A percentile compares a stretch with the other conserved stretches of the same genome.
These are phyloP conservation scores for Atherix ibis DNA, from an alignment of 2,888 invertebrate species.

Conservation along the genomic window DNA sequence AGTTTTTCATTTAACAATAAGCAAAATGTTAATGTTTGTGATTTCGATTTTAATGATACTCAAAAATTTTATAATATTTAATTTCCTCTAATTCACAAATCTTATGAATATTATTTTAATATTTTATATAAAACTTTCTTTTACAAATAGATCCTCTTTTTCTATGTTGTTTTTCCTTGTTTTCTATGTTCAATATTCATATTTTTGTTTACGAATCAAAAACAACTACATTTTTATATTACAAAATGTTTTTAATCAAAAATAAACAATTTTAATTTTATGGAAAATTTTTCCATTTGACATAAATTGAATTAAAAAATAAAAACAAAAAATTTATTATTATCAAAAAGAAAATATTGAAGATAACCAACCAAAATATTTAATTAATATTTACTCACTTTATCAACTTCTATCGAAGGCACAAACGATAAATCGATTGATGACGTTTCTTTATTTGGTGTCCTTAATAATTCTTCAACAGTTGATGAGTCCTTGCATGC, in stretches of 20 bases:
- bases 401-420: conserved; percentile 24
- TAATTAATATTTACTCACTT: conserved; percentile 17
- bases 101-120: too few species aligned
- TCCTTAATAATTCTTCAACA: conserved; percentile 21
- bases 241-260: neutral
- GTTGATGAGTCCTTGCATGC: conserved; percentile 18
- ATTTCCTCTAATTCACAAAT: too few species aligned
- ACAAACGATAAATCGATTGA: conserved; percentile 22
- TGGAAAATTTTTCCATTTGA: neutral
- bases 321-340: neutral
- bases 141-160: too few species aligned
- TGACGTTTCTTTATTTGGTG: conserved; percentile 22
- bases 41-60: too few species aligned
- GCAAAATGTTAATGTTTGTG: too few species aligned
- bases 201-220: too few species aligned
- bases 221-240: neutral
- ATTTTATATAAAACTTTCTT: too few species aligned
- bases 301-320: neutral
- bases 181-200: too few species aligned
- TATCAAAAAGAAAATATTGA: neutral
- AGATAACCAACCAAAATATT: neutral
- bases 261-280: neutral
- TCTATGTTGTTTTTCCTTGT: too few species aligned
- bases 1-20: too few species aligned
- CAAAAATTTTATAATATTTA: too few species aligned